Evolutionary conservation across 2,113 vertebrate genomes (phyloP), one percentile per base, ranked within the genome.

Genomic region (Centropristis striata): DNA sequence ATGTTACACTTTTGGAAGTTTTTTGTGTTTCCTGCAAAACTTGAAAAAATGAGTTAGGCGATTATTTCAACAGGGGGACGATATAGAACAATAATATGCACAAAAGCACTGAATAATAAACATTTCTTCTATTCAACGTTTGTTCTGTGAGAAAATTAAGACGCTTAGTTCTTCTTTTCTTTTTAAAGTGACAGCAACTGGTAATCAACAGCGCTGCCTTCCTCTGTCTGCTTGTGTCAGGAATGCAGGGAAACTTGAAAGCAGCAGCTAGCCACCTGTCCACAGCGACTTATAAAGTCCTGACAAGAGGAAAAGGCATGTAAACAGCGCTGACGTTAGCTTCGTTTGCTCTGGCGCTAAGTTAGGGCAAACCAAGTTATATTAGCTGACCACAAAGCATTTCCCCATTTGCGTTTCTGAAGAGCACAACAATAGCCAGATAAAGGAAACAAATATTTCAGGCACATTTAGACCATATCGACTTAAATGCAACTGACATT

Each of bases 201-300:
- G 3, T 42, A 66, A 80, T 68, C 50, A 64, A 63, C 41, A 4
- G 16, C 2, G 5, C 5, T 41, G 25, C n/a, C 4, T 37, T 12
- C 21, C 36, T 69, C 20, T 14, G 6, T 37, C 5, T 11, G 20
- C 2, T 39, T 64, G 60, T 83, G 71, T 60, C 63, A 73, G 79
- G 84, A 92, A 92, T 92, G 90, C 44, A 57, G 88, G 11, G 14
- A 61, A 80, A 88, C 84, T 49, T 57, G 81, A 58, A 58, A 66
- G 6, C 0, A 53, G 7, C 41, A 37, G 14, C 36, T 27, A 23
- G 25, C 51, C 47, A 70, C 59, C 76, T 81, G 71, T 14, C 32
- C 61, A 39, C 23, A 7, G n/a, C 28, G 36, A 71, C 61, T 78
- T 58, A n/a, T 2, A 2, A 58, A 78, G 39, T 36, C 5, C 32